A percentile compares a stretch with the other conserved stretches of the same genome.
Evolutionary conservation across 2,888 invertebrate species (phyloP).

Genomic region (Galeruca laticollis): DNA sequence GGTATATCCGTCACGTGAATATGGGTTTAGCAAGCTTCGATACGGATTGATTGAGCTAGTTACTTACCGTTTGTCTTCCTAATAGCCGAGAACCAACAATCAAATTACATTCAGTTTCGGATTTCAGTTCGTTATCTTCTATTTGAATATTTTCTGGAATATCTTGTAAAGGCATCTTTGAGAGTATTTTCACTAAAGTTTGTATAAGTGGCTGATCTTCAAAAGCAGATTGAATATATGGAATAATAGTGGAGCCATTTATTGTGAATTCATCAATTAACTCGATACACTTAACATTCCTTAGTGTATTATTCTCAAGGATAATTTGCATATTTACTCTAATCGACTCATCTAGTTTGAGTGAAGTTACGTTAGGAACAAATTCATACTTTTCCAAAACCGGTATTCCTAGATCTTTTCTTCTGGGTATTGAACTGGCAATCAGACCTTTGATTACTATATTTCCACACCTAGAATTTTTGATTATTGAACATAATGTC

Average conservation of each 20-base stretch:
- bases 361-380: too few species aligned
- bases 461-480: constrained; percentile 77
- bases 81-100: constrained; percentile 65
- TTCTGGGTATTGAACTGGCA: constrained; percentile 79
- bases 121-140: constrained; percentile 72
- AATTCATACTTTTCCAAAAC: too few species aligned
- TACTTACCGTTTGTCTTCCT: constrained; percentile 66
- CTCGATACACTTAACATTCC: constrained; percentile 68
- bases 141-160: constrained; percentile 67
- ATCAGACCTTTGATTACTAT: constrained; percentile 83
- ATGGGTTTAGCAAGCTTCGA: too few species aligned
- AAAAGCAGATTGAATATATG: constrained; percentile 71
- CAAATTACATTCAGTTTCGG: constrained; percentile 54
- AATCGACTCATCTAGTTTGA: constrained; percentile 68
- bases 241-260: constrained; percentile 68
- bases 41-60: too few species aligned
- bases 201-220: constrained; percentile 79
- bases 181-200: constrained; percentile 73
- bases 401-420: too few species aligned
- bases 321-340: constrained; percentile 77
- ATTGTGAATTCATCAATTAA: constrained; percentile 52
- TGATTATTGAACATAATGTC: too few species aligned
- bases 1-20: too few species aligned
- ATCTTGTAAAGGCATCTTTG: constrained; percentile 55
- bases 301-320: constrained; percentile 73